phyloP scores from a whole-genome alignment of 2,888 invertebrate species.

The Dynastes grantii region DNA sequence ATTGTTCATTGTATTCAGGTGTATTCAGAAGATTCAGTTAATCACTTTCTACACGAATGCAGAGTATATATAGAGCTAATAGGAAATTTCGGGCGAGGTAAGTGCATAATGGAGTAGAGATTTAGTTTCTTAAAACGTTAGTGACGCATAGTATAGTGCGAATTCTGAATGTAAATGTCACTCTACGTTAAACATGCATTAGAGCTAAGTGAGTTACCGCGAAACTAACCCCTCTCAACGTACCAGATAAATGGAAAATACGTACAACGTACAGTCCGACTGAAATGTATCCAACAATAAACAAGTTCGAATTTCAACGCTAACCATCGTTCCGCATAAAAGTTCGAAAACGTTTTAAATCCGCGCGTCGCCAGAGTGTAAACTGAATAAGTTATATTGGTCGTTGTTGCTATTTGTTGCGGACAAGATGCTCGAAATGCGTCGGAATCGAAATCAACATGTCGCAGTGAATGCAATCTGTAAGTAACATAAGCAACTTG shows the following conservation, averaged over 20 bases:
- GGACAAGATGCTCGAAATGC: conserved; percentile 48
- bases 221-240: not conserved
- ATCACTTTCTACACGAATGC: too few relatives aligned
- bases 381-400: conserved; percentile 34
- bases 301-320: conserved; percentile 17
- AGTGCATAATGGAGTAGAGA: too few relatives aligned
- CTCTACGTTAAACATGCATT: not conserved
- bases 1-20: too few relatives aligned
- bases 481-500: conserved; percentile 58
- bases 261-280: not conserved
- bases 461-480: conserved; percentile 53
- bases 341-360: conserved; percentile 44
- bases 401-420: conserved; percentile 37
- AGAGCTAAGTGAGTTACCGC: not conserved
- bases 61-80: too few relatives aligned
- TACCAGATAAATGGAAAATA: not conserved
- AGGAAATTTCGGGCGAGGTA: too few relatives aligned
- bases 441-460: conserved; percentile 57
- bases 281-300: conserved; percentile 2
- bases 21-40: too few relatives aligned
- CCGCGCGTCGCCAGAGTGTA: conserved; percentile 17
- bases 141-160: not conserved
- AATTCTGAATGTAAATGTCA: not conserved
- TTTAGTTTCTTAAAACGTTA: too few relatives aligned
- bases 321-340: conserved; percentile 29